Base-by-base conservation (phyloP, 2,797 vertebrate genomes). In the Rhynchonycteris naso region DNA sequence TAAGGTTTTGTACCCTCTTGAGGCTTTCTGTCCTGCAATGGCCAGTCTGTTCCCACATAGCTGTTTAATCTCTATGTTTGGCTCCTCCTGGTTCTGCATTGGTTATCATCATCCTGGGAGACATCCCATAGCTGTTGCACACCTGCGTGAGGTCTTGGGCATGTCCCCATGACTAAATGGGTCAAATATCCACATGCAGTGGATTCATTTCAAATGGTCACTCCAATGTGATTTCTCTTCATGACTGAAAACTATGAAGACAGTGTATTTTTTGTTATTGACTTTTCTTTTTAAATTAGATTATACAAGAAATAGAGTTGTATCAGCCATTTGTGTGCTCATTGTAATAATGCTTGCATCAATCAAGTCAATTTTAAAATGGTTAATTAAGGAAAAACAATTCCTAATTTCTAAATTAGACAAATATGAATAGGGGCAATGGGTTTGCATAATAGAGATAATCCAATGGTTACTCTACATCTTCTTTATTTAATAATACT, bases 281-380 rank as follows among this genome's bases (percentile, higher is more conserved):
- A 11, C 8, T 47, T 75, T 66, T 92, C 33, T 43, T 66, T 93
- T 88, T 79, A 52, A 95, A 89, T 75, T 78, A 83, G 18, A 4
- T 58, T 88, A 95, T 94, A 94, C 84, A 96, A 69, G 22, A n/a
- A 9, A 91, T 0, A 22, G 13, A 96, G 83, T 94, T 18, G 4
- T 58, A 56, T 65, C 61, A 91, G 72, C 7, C 84, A 82, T 92
- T 90, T 93, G 24, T 80, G 33, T 14, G 7, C 43, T 88, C 65
- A 85, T 30, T 58, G 33, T 75, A 86, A 90, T 96, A 85, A 94
- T 90, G 16, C 30, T 78, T 22, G 14, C 16, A 80, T 47, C 24
- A 96, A 90, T 88, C 47, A 96, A 92, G 88, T 90, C 33, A 90
- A 66, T 78, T 76, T 83, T n/a, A 72, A 91, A 94, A 92, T 90